phyloP scores from a whole-genome alignment of 2,888 invertebrate genomes.

The Lithophane socia region DNA sequence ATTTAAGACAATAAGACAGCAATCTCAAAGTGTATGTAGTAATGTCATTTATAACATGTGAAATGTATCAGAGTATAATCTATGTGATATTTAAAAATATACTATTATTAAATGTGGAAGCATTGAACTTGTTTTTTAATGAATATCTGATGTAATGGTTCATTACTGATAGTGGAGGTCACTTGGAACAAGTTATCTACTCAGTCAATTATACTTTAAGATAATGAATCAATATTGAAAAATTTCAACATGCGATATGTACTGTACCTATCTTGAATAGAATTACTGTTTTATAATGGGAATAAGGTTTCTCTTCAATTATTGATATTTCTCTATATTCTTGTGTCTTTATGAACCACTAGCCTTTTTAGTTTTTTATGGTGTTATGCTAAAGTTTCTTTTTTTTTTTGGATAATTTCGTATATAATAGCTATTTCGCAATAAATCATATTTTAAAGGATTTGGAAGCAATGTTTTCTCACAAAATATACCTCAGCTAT shows the following conservation, averaged over 20 bases:
- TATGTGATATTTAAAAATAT: constrained; percentile 72
- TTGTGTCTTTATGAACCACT: neutral
- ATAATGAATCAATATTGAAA: constrained; percentile 41
- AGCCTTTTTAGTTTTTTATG: neutral
- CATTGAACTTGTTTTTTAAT: constrained; percentile 68
- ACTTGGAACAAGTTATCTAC: constrained; percentile 59
- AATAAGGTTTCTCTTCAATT: neutral
- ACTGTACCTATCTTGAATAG: neutral
- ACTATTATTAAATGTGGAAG: constrained; percentile 66
- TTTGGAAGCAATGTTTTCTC: neutral
- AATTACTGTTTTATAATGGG: constrained; percentile 11
- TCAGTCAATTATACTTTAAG: constrained; percentile 25
- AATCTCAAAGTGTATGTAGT: constrained; percentile 76
- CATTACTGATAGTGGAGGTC: constrained; percentile 66
- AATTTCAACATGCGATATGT: constrained; percentile 27
- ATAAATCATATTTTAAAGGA: neutral
- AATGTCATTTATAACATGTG: constrained; percentile 61
- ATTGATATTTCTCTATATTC: neutral
- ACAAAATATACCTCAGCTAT: neutral
- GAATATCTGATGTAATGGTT: constrained; percentile 60
- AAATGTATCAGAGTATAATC: constrained; percentile 62
- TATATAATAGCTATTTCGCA: no score
- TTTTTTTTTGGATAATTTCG: neutral
- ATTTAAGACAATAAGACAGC: constrained; percentile 76
- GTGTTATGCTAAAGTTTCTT: neutral